phyloP scores from a whole-genome alignment of 1,140 invertebrate species.

The Drosophila eugracilis region DNA sequence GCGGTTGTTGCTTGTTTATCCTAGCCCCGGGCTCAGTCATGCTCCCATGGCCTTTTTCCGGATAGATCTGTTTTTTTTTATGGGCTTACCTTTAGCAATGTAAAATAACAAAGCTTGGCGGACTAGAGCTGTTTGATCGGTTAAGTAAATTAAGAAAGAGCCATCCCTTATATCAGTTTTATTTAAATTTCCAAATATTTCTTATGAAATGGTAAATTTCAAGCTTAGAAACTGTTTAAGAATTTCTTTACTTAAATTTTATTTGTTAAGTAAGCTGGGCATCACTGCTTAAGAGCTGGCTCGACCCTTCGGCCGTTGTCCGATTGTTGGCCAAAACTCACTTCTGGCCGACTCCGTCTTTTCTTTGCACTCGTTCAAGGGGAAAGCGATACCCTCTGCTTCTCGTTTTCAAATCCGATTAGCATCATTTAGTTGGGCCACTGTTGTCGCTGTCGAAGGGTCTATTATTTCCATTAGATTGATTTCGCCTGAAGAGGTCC shows the following conservation, averaged over 20 bases:
- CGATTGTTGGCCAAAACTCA: conserved; percentile 26
- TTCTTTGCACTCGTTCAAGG: conserved; percentile 50
- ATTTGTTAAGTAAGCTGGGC: background rate
- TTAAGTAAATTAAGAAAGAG: background rate
- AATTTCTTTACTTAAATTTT: too few species aligned
- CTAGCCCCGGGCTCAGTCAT: conserved; percentile 17
- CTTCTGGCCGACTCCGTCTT: conserved; percentile 35
- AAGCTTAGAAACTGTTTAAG: too few species aligned
- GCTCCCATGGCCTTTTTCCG: conserved; percentile 7
- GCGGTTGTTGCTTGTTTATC: conserved; percentile 64
- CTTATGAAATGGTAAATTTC: too few species aligned
- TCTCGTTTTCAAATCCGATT: conserved; percentile 81
- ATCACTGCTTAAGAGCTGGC: conserved; percentile 16
- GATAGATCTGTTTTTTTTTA: background rate
- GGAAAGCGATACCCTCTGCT: conserved; percentile 43
- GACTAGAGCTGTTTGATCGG: background rate
- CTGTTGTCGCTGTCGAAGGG: conserved; percentile 53
- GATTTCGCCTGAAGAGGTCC: conserved; percentile 48
- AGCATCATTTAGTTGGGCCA: conserved; percentile 75
- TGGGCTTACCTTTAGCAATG: background rate
- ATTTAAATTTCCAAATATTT: background rate
- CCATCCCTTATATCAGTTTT: background rate
- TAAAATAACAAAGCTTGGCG: background rate
- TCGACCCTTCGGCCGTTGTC: conserved; percentile 27
- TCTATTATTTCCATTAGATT: conserved; percentile 75